Base-by-base conservation (phyloP, 2,113 vertebrate species). In the Mesembrinibis cayennensis region DNA sequence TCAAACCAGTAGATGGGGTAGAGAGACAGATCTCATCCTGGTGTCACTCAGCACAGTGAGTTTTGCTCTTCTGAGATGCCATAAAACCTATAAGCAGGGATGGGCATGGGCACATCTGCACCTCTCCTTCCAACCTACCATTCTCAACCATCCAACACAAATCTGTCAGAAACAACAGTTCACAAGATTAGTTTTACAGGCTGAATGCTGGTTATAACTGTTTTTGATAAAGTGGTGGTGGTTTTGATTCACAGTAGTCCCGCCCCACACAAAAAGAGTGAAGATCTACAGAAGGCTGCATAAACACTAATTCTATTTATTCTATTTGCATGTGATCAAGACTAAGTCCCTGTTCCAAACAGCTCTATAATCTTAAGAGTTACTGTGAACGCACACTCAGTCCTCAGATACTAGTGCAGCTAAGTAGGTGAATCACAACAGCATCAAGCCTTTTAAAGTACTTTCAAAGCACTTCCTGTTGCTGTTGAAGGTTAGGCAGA, bases 381-480 rank as follows among this genome's bases (percentile, higher is more conserved):
- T 49, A 42, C 30, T 63, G 11, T 49, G 79, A 66, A 86, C 6
- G 25, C 10, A 34, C 16, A 26, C 17, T 32, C 32, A 53, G 49
- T n/a, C 67, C 76, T 80, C 55, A 70, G 45, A 58, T 40, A n/a
- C 19, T 17, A 52, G 13, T 10, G 21, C 25, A 87, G 40, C 32
- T 58, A 56, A 82, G 20, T 9, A 40, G 42, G 26, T 61, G 44
- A 81, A 49, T 65, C 49, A 82, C 47, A 94, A 65, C 27, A 78
- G 67, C 55, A 61, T 23, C 10, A 71, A 63, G 47, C 11, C 62
- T 91, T 82, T 90, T 29, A 72, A 77, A 89, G 20, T 26, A 45
- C 16, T 94, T 86, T 58, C 61, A 84, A 78, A 92, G 63, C 55
- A 70, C 27, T 82, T 93, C 38, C 42, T 74, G n/a, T 34, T 89